Percentiles rank a stretch among this genome's conserved stretches.
phyloP scores from a whole-genome alignment of 1,140 invertebrate genomes.

The Halotydeus destructor region DNA sequence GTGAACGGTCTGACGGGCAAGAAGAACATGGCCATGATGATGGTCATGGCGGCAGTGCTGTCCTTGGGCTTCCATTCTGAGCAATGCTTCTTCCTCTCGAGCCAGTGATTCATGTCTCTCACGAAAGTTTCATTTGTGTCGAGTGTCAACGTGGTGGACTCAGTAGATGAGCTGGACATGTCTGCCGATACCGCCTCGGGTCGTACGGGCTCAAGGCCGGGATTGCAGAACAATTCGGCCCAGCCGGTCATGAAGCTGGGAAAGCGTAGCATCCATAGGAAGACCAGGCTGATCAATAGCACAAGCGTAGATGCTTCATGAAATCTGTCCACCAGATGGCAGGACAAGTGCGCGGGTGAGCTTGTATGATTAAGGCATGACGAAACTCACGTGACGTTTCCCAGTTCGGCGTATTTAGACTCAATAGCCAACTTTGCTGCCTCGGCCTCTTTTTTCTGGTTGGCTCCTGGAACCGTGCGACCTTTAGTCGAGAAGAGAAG shows the following conservation, averaged over 20 bases:
- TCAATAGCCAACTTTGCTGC: conserved; percentile 27
- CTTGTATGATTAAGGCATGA: conserved; percentile 42
- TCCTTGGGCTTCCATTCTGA: conserved; percentile 35
- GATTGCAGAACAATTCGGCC: conserved; percentile 23
- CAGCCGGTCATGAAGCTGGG: conserved; percentile 33
- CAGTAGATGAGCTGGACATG: conserved; percentile 47
- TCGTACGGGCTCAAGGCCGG: not conserved
- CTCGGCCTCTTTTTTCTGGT: conserved; percentile 42
- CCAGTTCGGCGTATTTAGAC: conserved; percentile 21
- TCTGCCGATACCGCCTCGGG: conserved; percentile 50
- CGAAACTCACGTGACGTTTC: conserved; percentile 43
- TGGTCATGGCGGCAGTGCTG: conserved; percentile 53
- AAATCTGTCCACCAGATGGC: conserved; percentile 46
- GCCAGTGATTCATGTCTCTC: no score
- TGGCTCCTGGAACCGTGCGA: conserved; percentile 4
- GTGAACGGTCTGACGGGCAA: conserved; percentile 41
- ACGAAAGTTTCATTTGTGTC: no score
- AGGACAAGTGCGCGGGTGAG: conserved; percentile 34
- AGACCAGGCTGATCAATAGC: conserved; percentile 29
- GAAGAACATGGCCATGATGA: conserved; percentile 55
- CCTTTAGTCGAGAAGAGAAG: conserved; percentile 1
- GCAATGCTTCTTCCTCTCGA: no score
- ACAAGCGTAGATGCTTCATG: conserved; percentile 27
- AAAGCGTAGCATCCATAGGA: conserved; percentile 33
- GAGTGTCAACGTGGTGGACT: no score